Evolutionary conservation across 2,113 vertebrate genomes (phyloP).

Genomic region (Capreolus pygargus): DNA sequence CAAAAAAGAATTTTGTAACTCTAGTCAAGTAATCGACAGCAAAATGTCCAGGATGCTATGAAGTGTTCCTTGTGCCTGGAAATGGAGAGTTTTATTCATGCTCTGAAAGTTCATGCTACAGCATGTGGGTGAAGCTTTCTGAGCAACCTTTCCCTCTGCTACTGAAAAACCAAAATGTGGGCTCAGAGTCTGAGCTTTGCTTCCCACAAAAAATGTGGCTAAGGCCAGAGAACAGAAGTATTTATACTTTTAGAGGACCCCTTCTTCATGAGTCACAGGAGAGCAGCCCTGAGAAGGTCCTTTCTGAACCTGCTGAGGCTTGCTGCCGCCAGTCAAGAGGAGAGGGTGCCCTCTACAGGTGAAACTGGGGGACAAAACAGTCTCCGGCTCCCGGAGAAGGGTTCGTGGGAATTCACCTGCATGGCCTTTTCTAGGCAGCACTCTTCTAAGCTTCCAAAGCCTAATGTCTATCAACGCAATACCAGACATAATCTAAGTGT

Average conservation of each 20-base stretch:
- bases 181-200: conserved; percentile 36
- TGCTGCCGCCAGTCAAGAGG: neutral
- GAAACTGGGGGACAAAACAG: neutral
- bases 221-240: conserved; percentile 43
- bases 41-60: neutral
- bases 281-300: neutral
- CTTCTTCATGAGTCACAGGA: neutral
- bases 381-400: neutral
- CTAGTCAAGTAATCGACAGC: neutral
- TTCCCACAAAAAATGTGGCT: conserved; percentile 51
- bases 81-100: neutral
- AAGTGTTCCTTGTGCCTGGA: neutral
- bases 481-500: neutral
- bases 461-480: neutral
- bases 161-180: conserved; percentile 41
- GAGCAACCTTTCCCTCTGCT: conserved; percentile 23
- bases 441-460: neutral
- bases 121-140: conserved; percentile 12
- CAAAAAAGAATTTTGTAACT: neutral
- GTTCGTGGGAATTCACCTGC: neutral
- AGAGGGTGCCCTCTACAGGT: conserved; percentile 33
- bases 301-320: neutral
- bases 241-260: neutral
- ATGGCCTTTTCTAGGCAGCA: neutral
- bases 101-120: neutral